phyloP scores from a whole-genome alignment of 2,888 invertebrate species.

The Onthophagus sagittarius region DNA sequence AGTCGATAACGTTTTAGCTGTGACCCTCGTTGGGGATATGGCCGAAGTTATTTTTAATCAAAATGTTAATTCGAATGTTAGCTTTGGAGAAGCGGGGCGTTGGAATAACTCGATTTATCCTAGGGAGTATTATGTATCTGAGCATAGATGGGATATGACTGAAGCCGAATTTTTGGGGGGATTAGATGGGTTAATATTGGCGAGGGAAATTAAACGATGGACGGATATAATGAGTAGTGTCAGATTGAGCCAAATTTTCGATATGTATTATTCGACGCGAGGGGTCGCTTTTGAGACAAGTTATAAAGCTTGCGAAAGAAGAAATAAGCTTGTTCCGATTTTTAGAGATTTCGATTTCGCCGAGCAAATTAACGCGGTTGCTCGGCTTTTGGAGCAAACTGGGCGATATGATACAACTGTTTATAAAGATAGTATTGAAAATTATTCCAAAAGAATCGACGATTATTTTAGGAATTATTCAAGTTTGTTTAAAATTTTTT shows the following conservation, averaged over 20 bases:
- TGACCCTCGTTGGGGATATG: conserved; percentile 61
- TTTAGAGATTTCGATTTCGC: conserved; percentile 46
- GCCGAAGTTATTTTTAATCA: conserved; percentile 66
- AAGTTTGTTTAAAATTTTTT: neutral
- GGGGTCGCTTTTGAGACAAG: conserved; percentile 56
- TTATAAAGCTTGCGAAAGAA: conserved; percentile 58
- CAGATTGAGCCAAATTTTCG: conserved; percentile 59
- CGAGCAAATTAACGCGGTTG: conserved; percentile 46
- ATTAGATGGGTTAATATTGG: conserved; percentile 61
- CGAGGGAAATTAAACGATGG: conserved; percentile 54
- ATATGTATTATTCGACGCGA: conserved; percentile 65
- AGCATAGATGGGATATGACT: conserved; percentile 60
- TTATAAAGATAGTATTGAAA: neutral
- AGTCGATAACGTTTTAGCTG: conserved; percentile 50
- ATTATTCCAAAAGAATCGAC: neutral
- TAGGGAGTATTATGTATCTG: conserved; percentile 53
- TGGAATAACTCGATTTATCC: conserved; percentile 67
- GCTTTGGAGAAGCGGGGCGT: conserved; percentile 54
- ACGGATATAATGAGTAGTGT: conserved; percentile 51
- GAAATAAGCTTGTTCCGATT: conserved; percentile 48
- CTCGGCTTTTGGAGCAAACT: neutral
- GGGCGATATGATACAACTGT: neutral
- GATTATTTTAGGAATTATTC: neutral
- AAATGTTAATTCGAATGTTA: conserved; percentile 50
- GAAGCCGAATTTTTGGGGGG: conserved; percentile 66